phyloP scores from a whole-genome alignment of 2,888 invertebrate species.

The Brenthis daphne region DNA sequence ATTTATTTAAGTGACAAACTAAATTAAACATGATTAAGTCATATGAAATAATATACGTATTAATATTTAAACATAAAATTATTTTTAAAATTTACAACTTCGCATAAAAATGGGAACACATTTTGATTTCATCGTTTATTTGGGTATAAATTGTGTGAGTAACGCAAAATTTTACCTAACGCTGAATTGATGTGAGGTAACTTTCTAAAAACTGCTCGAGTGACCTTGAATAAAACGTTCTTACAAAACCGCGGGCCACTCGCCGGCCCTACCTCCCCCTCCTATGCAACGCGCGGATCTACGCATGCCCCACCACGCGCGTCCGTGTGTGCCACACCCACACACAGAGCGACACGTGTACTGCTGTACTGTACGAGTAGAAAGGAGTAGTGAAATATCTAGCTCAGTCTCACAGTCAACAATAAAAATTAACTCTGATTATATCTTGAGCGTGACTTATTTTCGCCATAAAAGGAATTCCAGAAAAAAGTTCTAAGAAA shows the following conservation, averaged over 20 bases:
- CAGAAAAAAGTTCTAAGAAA: constrained; percentile 38
- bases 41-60: too few relatives aligned
- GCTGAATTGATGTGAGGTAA: constrained; percentile 67
- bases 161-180: constrained; percentile 62
- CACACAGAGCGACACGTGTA: constrained; percentile 46
- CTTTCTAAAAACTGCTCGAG: constrained; percentile 81
- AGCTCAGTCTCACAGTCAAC: constrained; percentile 54
- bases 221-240: constrained; percentile 82
- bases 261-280: constrained; percentile 67
- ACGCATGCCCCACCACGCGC: constrained; percentile 62
- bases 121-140: too few relatives aligned
- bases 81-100: too few relatives aligned
- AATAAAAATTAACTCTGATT: constrained; percentile 32
- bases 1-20: too few relatives aligned
- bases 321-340: constrained; percentile 50
- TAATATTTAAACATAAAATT: too few relatives aligned
- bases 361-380: constrained; percentile 53
- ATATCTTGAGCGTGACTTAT: constrained; percentile 30
- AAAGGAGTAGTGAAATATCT: constrained; percentile 74
- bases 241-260: constrained; percentile 80
- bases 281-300: constrained; percentile 61
- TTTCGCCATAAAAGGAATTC: constrained; percentile 34
- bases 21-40: too few relatives aligned
- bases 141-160: constrained; percentile 20
- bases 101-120: too few relatives aligned